Base-by-base conservation (phyloP, 1,140 invertebrate species). In the Ceratina japonica region DNA sequence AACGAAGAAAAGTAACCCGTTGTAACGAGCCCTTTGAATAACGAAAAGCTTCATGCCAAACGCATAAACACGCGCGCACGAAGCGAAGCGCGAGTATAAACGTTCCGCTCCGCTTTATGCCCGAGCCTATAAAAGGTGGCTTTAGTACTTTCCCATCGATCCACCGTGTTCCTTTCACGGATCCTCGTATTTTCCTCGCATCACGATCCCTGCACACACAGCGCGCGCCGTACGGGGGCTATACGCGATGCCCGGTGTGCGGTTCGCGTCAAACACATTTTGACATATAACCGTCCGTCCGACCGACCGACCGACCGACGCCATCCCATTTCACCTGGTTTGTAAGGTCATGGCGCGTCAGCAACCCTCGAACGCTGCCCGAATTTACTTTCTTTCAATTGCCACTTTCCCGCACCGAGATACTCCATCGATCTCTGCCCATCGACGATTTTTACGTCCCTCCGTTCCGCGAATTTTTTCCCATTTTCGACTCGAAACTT, bases 131-230 rank as follows among this genome's bases (percentile, higher is more conserved):
- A 85, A 84, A 85, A 81, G 74, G 27, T 44, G 58, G 81, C 81
- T 85, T 85, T 83, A 77, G 54, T 85, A 80, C 83, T 62, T 74
- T 69, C 63, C 37, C 64, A 85, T 83, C 83, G 83, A 85, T 80
- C 63, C 79, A 27, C 73, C 78, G 56, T 83, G 56, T 83, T 66
- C 31, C 64, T 81, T 80, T 81, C 73, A 72, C 10, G 37, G 81
- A 76, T 85, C 72, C 56, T 63, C 68, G 79, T 76, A 75, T 80
- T 80, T 85, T 74, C 72, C 72, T 15, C 69, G 69, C 69, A 80
- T 83, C 77, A 54, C 56, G 72, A 76, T 71, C 44, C 31, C 61
- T 49, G 22, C 37, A 44, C 37, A 44, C 37, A 44, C 27, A n/a
- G n/a, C 4, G 27, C 27, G 27, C 27, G 27, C 27, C 27, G 27